These are phyloP conservation scores for Sphyrna mokarran DNA, from an alignment of 2,113 vertebrate genomes.

Conservation along the genomic window DNA sequence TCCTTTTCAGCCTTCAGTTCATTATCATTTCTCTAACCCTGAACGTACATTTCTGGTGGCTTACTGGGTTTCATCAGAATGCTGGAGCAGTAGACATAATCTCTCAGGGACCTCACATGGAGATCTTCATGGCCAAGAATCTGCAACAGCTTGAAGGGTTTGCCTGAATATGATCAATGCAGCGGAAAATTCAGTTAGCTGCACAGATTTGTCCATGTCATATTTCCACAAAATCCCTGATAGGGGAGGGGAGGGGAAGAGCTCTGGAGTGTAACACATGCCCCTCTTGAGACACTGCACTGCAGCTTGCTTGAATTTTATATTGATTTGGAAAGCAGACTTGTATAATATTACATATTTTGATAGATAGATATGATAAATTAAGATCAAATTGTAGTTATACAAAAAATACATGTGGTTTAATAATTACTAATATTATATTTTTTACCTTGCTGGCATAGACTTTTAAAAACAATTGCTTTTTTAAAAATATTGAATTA, in stretches of 20 bases:
- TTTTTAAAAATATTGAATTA: background rate
- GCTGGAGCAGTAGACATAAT: constrained; percentile 17
- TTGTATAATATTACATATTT: background rate
- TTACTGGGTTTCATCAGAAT: constrained; percentile 32
- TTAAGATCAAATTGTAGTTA: background rate
- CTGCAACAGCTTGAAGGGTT: constrained; percentile 29
- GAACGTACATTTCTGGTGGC: background rate
- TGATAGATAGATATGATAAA: background rate
- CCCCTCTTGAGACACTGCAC: constrained; percentile 6
- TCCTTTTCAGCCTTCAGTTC: background rate
- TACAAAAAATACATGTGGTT: background rate
- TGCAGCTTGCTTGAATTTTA: background rate
- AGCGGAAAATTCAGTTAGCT: background rate
- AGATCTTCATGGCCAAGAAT: constrained; percentile 37
- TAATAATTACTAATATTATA: background rate
- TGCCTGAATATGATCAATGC: background rate
- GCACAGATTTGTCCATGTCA: constrained; percentile 34
- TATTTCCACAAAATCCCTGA: constrained; percentile 20
- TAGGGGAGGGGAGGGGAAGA: background rate
- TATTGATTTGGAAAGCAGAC: constrained; percentile 23
- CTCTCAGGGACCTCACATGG: background rate
- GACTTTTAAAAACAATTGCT: background rate
- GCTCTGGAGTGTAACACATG: background rate
- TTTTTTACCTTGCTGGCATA: background rate
- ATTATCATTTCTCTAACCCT: background rate